phyloP scores from a whole-genome alignment of 2,888 invertebrate genomes.

The Coleophora flavipennella region DNA sequence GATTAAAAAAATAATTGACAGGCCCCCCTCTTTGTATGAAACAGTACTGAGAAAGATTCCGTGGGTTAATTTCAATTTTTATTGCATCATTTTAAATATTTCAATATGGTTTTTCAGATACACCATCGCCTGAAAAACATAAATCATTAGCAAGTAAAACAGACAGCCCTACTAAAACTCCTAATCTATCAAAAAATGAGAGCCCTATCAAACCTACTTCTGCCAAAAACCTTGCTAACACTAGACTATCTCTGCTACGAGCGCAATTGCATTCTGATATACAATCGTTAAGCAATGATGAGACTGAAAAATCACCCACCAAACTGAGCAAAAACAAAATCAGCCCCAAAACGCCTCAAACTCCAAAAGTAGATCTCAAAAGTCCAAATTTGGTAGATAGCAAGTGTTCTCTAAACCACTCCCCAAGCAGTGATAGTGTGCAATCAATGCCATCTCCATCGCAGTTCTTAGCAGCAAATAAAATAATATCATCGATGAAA shows the following conservation, averaged over 20 bases:
- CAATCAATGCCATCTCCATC: constrained; percentile 54
- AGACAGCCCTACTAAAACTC: constrained; percentile 19
- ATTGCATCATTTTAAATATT: constrained; percentile 1
- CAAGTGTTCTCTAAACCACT: constrained; percentile 32
- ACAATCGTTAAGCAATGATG: constrained; percentile 8
- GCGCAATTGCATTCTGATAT: constrained; percentile 33
- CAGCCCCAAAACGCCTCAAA: constrained; percentile 25
- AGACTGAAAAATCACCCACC: constrained; percentile 23
- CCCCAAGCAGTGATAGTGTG: constrained; percentile 47
- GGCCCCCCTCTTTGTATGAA: no score
- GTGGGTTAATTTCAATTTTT: no score
- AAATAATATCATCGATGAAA: constrained; percentile 62
- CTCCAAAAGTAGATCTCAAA: constrained; percentile 23
- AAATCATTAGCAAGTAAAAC: constrained; percentile 10
- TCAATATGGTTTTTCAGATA: constrained; percentile 13
- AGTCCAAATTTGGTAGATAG: constrained; percentile 39
- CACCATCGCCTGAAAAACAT: constrained; percentile 22
- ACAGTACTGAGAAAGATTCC: no score
- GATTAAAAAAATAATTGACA: no score
- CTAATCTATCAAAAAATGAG: constrained; percentile 16
- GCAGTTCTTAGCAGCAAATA: constrained; percentile 60
- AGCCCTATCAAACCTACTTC: constrained; percentile 19
- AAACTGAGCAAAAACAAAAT: constrained; percentile 21
- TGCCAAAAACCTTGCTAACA: constrained; percentile 42
- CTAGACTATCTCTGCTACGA: constrained; percentile 39